Conservation (phyloP, 2,113 vertebrate species). For the human region DNA sequence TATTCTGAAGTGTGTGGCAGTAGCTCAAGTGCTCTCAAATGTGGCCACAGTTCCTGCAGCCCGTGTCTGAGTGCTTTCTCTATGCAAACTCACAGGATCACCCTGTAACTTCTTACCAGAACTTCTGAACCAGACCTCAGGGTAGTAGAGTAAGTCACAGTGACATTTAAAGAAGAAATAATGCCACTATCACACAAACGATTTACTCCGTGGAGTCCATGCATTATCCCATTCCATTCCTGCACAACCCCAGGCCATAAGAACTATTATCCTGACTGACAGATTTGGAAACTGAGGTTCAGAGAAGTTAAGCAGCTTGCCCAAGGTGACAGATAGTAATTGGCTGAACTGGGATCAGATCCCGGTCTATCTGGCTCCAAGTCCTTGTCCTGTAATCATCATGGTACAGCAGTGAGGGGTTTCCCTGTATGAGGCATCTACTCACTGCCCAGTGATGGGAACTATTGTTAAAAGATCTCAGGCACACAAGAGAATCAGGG, state of each 20-base stretch:
- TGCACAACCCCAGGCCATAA: not conserved
- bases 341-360: not conserved
- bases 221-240: not conserved
- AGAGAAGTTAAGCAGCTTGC: not conserved
- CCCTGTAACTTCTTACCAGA: not conserved
- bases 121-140: not conserved
- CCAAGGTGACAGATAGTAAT: not conserved
- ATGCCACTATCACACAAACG: not conserved
- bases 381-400: not conserved
- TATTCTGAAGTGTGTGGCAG: not conserved
- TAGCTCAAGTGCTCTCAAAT: not conserved
- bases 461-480: not conserved
- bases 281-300: not conserved
- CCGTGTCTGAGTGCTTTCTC: not conserved
- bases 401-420: not conserved
- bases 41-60: not conserved
- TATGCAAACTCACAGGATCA: not conserved
- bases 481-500: not conserved
- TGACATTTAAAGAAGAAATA: not conserved
- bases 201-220: too few relatives aligned
- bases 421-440: not conserved
- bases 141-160: not conserved
- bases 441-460: not conserved
- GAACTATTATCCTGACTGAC: not conserved
- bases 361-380: not conserved